Base-by-base conservation (phyloP, 2,888 invertebrate genomes). In the Tenthredo distinguenda region DNA sequence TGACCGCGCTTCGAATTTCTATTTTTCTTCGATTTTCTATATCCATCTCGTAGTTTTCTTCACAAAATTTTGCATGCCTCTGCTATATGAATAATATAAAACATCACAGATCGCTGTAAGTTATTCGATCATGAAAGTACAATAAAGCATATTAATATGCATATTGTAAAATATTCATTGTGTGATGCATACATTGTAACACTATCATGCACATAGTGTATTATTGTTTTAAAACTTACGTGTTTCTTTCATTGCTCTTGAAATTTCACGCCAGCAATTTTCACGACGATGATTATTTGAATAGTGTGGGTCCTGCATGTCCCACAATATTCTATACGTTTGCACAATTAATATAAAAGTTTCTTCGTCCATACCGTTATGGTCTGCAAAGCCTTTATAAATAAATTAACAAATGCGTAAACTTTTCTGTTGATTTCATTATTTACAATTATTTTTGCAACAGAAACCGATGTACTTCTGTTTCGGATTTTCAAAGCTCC, bases 261-360 rank as follows among this genome's bases (percentile, higher is more conserved):
- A n/a, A n/a, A 62, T n/a, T 62, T 62, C 62, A 18, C 62, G 62
- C 62, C 62, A 62, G 62, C 62, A 7, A 62, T 62, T 62, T 62
- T 62, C 62, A n/a, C 62, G 62, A 5, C 62, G 62, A n/a, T 62
- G 62, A 26, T 62, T 62, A 26, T 62, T 62, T 1, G 62, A 21
- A 62, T 62, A 62, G 3, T 62, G 62, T 7, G 0, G n/a, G 21
- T 62, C 62, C 7, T 12, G 26, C 62, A 62, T 10, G 62, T 62
- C 12, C 21, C n/a, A 62, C 21, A 62, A 62, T 10, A 62, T 62
- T 62, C 6, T 62, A n/a, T 62, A 12, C 62, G 26, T 2, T 62
- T 62, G n/a, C 1, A 47, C 47, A 15, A 2, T 47, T 47, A 62
- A 0, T 4, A 62, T 62, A 0, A 62, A 26, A 62, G 10, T 21